Conservation (phyloP, 2,888 invertebrate genomes). For the Philopedon plagiatum region DNA sequence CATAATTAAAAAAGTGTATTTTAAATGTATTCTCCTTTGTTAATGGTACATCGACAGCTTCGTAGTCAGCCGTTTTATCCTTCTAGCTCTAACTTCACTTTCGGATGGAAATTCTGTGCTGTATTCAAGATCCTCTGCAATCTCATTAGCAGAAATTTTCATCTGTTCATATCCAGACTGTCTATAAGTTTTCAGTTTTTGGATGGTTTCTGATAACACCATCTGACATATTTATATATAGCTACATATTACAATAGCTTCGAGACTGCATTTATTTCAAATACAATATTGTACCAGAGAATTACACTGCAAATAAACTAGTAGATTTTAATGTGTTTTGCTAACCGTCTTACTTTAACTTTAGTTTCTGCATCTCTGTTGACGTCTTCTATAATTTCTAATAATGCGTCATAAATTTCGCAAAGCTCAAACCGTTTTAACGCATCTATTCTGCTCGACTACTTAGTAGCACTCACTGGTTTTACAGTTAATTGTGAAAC, state of each 20-base stretch:
- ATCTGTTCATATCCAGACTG: slow-evolving; percentile 41
- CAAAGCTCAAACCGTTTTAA: slow-evolving; percentile 41
- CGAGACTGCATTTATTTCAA: slow-evolving; percentile 50
- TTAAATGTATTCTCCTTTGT: slow-evolving; percentile 46
- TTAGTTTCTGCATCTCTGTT: slow-evolving; percentile 44
- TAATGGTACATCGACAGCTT: slow-evolving; percentile 49
- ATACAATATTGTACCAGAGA: slow-evolving; percentile 40
- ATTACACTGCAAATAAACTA: slow-evolving; percentile 47
- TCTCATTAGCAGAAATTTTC: slow-evolving; percentile 47
- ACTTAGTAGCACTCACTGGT: slow-evolving; percentile 11
- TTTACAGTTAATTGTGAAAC: slow-evolving; percentile 43
- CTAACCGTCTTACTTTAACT: slow-evolving; percentile 47
- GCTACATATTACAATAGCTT: slow-evolving; percentile 50
- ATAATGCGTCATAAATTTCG: slow-evolving; percentile 23
- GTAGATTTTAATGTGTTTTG: slow-evolving; percentile 48
- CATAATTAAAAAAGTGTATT: slow-evolving; percentile 46
- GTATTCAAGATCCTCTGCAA: slow-evolving; percentile 48
- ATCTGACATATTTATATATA: slow-evolving; percentile 50
- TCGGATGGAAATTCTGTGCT: slow-evolving; percentile 46
- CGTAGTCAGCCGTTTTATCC: slow-evolving; percentile 46
- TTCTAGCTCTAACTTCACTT: slow-evolving; percentile 48
- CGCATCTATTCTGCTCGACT: slow-evolving; percentile 28
- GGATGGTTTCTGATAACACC: slow-evolving; percentile 9
- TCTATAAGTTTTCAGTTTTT: slow-evolving; percentile 37
- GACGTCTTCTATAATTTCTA: slow-evolving; percentile 44